Evolutionary conservation across 2,797 vertebrate species (phyloP).

Genomic region (Potorous gilbertii): DNA sequence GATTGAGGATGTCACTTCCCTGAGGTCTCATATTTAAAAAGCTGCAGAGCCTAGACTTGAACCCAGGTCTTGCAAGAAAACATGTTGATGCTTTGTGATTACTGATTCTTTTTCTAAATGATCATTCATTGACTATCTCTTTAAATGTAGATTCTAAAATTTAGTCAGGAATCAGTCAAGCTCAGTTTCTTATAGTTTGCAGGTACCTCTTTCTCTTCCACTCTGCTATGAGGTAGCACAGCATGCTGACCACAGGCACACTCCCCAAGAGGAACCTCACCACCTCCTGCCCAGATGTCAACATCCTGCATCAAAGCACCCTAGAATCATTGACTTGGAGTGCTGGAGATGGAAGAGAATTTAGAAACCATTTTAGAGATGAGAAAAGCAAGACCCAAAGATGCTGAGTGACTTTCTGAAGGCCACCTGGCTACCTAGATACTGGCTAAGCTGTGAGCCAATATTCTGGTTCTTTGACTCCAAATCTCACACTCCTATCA

Average conservation of each 20-base stretch:
- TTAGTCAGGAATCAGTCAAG: neutral
- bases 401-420: neutral
- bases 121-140: neutral
- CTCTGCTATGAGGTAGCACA: neutral
- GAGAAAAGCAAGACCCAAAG: neutral
- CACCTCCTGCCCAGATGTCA: neutral
- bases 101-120: neutral
- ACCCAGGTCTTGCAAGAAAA: neutral
- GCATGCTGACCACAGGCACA: neutral
- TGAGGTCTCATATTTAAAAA: neutral
- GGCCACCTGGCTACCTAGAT: neutral
- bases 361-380: neutral
- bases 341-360: neutral
- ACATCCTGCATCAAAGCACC: neutral
- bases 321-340: neutral
- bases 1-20: neutral
- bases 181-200: neutral
- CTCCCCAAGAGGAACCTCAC: neutral
- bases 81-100: neutral
- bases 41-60: neutral
- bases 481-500: neutral
- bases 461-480: neutral
- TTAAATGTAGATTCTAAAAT: neutral
- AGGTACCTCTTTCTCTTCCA: neutral
- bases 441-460: neutral